Evolutionary conservation across 2,888 invertebrate species (phyloP), one percentile per base, ranked within the genome.

Genomic region (Polylopha cassiicola): DNA sequence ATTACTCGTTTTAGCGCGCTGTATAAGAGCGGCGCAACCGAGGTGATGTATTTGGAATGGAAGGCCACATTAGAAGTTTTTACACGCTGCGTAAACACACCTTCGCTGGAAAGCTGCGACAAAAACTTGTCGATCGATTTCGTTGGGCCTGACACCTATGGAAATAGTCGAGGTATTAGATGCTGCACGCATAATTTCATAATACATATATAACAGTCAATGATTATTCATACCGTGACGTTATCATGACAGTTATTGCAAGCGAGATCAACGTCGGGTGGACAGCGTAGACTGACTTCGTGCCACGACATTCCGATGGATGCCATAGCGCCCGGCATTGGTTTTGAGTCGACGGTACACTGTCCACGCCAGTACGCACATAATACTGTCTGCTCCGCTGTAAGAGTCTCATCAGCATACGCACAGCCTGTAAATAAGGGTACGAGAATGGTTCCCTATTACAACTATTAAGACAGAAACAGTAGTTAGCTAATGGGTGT

Each of bases 241-340:
- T 95, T 97, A 73, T 99, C 98, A 46, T 85, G 88, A 43, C 97
- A 92, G 81, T 99, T 99, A 85, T 99, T 97, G 73, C 99, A 99
- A 30, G 98, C 98, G 6, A 95, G 92, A 58, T 88, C 89, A 8
- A 98, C 87, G 58, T 91, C 95, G 17, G 90, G 72, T 9, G 97
- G 95, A 58, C 94, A 92, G 36, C 91, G 88, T 51, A 80, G 80
- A 58, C 87, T 87, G 36, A 91, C 89, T 56, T 95, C 92, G 58
- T 94, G 93, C 96, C 97, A 97, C 43, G 92, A 90, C 11, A 98
- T 80, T 45, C 95, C 97, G 44, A 98, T 89, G 26, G 97, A 97
- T 21, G 97, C 98, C 98, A 98, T 98, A 33, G 90, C 91, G 21
- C 95, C 96, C 16, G 87, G 79, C 5, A 89, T 73, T 53, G 95